These are phyloP conservation scores for Drosophila pachea DNA, from an alignment of 1,140 invertebrate species.

Conservation along the genomic window DNA sequence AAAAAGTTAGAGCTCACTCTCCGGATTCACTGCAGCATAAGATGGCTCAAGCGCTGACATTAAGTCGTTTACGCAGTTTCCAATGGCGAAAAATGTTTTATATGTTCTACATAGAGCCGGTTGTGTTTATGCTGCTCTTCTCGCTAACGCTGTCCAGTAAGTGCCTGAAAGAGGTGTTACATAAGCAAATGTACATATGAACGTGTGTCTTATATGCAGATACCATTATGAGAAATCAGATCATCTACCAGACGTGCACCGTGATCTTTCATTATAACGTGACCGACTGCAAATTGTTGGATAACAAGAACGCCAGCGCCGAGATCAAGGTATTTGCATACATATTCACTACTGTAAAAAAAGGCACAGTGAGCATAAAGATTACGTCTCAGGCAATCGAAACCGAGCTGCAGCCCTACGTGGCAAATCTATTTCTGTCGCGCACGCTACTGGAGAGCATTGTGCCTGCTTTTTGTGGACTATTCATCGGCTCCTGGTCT, in stretches of 20 bases:
- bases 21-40: background rate
- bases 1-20: no score
- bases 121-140: constrained; percentile 73
- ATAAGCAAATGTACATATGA: background rate
- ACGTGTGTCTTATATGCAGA: constrained; percentile 68
- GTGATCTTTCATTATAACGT: constrained; percentile 79
- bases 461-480: constrained; percentile 82
- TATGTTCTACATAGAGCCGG: constrained; percentile 76
- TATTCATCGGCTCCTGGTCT: constrained; percentile 87
- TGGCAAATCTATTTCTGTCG: constrained; percentile 81
- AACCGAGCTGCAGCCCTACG: constrained; percentile 82
- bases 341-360: background rate
- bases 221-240: constrained; percentile 80
- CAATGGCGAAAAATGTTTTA: constrained; percentile 69
- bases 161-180: constrained; percentile 1
- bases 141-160: constrained; percentile 73
- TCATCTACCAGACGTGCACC: constrained; percentile 81
- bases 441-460: constrained; percentile 82
- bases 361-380: background rate
- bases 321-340: constrained; percentile 68
- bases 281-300: constrained; percentile 80
- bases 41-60: constrained; percentile 37
- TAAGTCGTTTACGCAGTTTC: constrained; percentile 50
- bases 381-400: constrained; percentile 79
- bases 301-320: constrained; percentile 79